Conservation (phyloP, 2,888 invertebrate species). For the Phania funesta region DNA sequence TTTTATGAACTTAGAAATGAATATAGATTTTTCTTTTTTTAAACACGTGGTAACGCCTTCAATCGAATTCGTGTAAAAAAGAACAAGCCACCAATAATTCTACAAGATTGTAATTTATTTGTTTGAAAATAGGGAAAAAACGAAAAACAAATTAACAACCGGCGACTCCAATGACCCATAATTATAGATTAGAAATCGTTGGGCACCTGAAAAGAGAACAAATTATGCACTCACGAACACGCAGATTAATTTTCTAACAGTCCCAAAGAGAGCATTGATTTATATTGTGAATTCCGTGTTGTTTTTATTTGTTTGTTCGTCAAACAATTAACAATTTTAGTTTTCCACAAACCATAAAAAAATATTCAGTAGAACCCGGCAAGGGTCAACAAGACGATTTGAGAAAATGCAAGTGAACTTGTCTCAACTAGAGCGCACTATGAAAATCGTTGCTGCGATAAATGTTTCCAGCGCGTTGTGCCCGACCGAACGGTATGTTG, state of each 20-base stretch:
- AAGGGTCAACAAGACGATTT: no score
- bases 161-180: conserved; percentile 68
- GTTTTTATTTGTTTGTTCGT: conserved; percentile 13
- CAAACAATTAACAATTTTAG: conserved; percentile 24
- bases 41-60: conserved; percentile 67
- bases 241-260: not conserved
- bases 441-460: no score
- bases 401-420: no score
- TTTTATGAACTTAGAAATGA: conserved; percentile 13
- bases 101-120: conserved; percentile 40
- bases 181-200: conserved; percentile 64
- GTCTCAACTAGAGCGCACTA: no score
- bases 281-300: conserved; percentile 21
- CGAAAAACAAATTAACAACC: conserved; percentile 59
- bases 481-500: no score
- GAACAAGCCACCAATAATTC: conserved; percentile 19
- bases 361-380: no score
- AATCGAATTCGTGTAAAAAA: conserved; percentile 35
- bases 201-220: conserved; percentile 61
- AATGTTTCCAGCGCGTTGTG: no score
- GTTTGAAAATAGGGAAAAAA: conserved; percentile 34
- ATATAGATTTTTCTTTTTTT: conserved; percentile 29
- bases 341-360: no score
- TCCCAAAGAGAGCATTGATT: not conserved
- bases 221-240: conserved; percentile 18